Conservation (phyloP, 2,888 invertebrate genomes). For the Entomobrya multifasciata region DNA sequence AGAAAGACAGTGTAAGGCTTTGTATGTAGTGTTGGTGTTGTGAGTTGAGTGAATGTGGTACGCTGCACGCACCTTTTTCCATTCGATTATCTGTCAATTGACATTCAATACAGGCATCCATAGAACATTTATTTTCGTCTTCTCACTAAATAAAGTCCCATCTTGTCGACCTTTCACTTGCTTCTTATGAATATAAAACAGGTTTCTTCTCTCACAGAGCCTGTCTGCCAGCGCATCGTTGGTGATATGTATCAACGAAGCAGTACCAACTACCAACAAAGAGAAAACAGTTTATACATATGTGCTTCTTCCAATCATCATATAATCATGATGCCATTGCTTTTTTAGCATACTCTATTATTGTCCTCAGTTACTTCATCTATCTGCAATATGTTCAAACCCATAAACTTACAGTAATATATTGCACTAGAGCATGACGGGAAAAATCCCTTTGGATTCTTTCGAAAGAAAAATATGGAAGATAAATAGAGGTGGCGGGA, state of each 20-base stretch:
- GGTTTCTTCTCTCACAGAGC: conserved; percentile 35
- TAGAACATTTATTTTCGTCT: conserved; percentile 76
- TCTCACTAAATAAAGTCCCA: conserved; percentile 67
- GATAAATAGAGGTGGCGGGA: conserved; percentile 6
- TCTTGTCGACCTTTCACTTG: conserved; percentile 64
- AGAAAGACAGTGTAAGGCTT: too few relatives aligned
- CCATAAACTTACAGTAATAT: conserved; percentile 28
- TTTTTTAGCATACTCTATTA: conserved; percentile 4
- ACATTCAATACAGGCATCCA: conserved; percentile 76
- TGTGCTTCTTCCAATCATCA: conserved; percentile 36
- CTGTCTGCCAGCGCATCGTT: conserved; percentile 16
- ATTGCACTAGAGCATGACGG: conserved; percentile 28
- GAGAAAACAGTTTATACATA: conserved; percentile 43
- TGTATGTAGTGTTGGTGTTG: not conserved
- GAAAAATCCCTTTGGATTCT: not conserved
- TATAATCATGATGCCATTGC: too few relatives aligned
- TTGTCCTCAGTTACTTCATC: conserved; percentile 21
- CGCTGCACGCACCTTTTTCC: conserved; percentile 41
- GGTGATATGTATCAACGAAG: conserved; percentile 44
- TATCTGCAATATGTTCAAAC: conserved; percentile 35
- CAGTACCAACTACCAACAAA: too few relatives aligned
- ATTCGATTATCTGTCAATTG: conserved; percentile 71
- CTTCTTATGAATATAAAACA: conserved; percentile 64
- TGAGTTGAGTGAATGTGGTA: conserved; percentile 25
- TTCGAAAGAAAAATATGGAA: conserved; percentile 20